Base-by-base conservation (phyloP, 2,113 vertebrate species). In the Lates calcarifer region DNA sequence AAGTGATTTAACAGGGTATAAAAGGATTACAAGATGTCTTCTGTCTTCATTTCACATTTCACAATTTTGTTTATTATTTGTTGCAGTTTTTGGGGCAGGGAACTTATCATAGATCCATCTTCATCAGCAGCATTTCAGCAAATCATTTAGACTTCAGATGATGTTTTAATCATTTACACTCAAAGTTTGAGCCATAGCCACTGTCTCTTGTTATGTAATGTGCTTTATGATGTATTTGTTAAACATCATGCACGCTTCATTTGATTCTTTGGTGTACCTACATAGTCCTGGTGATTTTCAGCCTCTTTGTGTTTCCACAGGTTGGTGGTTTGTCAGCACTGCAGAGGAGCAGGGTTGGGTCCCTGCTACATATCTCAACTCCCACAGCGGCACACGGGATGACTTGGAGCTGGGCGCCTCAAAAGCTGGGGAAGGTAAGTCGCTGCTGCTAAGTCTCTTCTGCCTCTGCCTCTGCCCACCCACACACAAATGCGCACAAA, bases 311-410 rank as follows among this genome's bases (percentile, higher is more conserved):
- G 55, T 70, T 49, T 71, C 53, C 64, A 45, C 90, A 98, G 98
- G 98, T 77, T 99, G 98, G 98, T 99, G 98, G 98, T 99, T 99
- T 83, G 97, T 99, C 73, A 99, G 97, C 91, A 99, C 97, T 24
- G 95, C 96, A 43, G 98, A 99, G 70, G 98, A 99, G 77, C 98
- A 99, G 92, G 98, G 98, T 85, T 99, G 98, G 98, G 97, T 99
- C 84, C 98, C 98, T 77, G 98, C 98, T 51, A 99, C 98, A 0
- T 99, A 99, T 91, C 92, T 99, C 67, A 97, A 99, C 91, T 96
- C 97, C 65, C 97, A 98, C 90, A 97, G 96, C 89, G 97, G 97
- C 80, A 97, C 97, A 37, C 95, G 96, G 87, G 98, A 99, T 57
- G 97, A 98, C 88, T 96, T 96, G 57, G 97, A 98, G 74, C 95